Percentiles rank a stretch among this genome's conserved stretches.
Conservation (phyloP, 2,113 vertebrate species). For the Lophura nycthemera region DNA sequence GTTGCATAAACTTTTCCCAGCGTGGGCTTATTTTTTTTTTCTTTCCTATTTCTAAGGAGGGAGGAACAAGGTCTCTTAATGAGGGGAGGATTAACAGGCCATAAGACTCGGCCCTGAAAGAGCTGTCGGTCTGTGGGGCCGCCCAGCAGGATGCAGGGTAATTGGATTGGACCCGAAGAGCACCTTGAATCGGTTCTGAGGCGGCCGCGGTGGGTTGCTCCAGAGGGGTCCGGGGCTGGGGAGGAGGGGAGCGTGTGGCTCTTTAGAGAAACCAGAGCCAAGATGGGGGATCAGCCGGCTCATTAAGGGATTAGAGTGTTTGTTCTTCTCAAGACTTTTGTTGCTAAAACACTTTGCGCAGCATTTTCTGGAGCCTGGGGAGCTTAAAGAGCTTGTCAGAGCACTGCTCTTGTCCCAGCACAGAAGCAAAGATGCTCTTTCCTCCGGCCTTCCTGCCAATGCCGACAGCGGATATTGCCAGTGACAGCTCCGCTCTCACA, state of each 20-base stretch:
- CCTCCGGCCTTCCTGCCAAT: background rate
- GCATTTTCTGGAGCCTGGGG: slow-evolving; percentile 87
- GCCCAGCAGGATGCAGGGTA: slow-evolving; percentile 89
- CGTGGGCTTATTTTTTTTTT: slow-evolving; percentile 10
- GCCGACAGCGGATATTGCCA: background rate
- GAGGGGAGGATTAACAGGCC: slow-evolving; percentile 82
- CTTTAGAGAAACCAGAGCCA: slow-evolving; percentile 82
- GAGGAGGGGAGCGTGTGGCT: slow-evolving; percentile 75
- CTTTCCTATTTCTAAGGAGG: slow-evolving; percentile 75
- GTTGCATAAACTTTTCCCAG: slow-evolving; percentile 82
- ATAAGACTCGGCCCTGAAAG: slow-evolving; percentile 82
- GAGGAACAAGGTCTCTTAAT: slow-evolving; percentile 86
- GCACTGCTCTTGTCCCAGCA: slow-evolving; percentile 69
- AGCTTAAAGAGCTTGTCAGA: slow-evolving; percentile 86
- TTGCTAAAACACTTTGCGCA: slow-evolving; percentile 90
- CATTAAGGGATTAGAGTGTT: slow-evolving; percentile 94
- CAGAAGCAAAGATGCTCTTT: slow-evolving; percentile 1
- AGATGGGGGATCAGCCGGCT: slow-evolving; percentile 90
- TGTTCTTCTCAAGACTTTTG: slow-evolving; percentile 89
- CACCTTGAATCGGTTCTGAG: slow-evolving; percentile 85
- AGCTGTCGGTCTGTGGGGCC: slow-evolving; percentile 88
- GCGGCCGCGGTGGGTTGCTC: slow-evolving; percentile 79
- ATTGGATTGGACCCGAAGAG: slow-evolving; percentile 89
- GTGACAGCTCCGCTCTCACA: background rate
- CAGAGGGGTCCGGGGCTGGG: slow-evolving; percentile 49